Base-by-base conservation (phyloP, 2,888 invertebrate species). In the Brachyopa scutellaris region DNA sequence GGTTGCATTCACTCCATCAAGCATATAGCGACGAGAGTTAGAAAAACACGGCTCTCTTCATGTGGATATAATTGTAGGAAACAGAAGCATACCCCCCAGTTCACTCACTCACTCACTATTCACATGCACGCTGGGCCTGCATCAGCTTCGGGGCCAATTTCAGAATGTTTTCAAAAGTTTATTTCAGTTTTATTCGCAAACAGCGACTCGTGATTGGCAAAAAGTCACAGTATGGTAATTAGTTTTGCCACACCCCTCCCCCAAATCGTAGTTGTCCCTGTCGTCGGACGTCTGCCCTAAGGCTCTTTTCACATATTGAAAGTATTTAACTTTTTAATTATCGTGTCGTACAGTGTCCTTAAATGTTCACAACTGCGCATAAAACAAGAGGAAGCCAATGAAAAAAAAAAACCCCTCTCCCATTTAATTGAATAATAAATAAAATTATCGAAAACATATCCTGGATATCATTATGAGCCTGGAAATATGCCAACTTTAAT, bases 401-500 rank as follows among this genome's bases (percentile, higher is more conserved):
- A 2, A 53, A 55, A 17, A 33, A 17, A 13, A 26, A 6, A 69
- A 69, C 40, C 8, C n/a, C 15, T 38, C 55, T 67, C 38, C 74
- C 13, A 23, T 26, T 4, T 66, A 70, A 82, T 82, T 66, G 57
- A 82, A 82, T 82, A 77, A 82, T 82, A 59, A 77, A 82, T 70
- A 64, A 53, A 70, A 77, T 82, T 66, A 82, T 77, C 45, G 82
- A 53, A 66, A 59, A 70, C 76, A 70, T 66, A 69, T 82, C 69
- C 69, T 51, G 49, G 70, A 64, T 82, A 82, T 77, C 70, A 82
- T 82, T 70, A 70, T 70, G 70, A 33, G 45, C 64, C 64, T 76
- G 82, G 77, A 70, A 77, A 70, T 82, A 45, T 77, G 70, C 82
- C 70, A 77, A 61, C 77, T 64, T 82, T 77, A 70, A 82, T 77